Evolutionary conservation across 2,888 invertebrate species (phyloP), one percentile per base, ranked within the genome.

Genomic region (Drosophila lacicola): DNA sequence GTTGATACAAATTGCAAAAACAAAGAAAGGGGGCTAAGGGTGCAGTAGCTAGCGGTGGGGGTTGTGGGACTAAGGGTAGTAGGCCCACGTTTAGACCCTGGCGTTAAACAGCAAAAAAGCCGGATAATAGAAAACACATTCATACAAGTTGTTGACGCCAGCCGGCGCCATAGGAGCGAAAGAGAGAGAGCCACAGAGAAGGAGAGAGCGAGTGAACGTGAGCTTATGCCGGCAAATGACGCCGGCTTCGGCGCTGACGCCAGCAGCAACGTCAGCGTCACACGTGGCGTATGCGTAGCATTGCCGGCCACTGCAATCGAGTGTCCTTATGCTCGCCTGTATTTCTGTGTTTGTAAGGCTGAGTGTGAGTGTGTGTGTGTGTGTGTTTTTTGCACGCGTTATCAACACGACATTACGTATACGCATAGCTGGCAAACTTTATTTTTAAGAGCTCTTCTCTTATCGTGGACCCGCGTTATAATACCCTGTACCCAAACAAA

Each of bases 91-190:
- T 19, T 39, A 39, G 34, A n/a, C 54, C 1, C 37, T n/a, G 51
- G 39, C 51, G 44, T 36, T 55, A 34, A 50, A 55, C 42, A n/a
- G 29, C 49, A 49, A 50, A 69, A 69, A 70, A 56, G 71, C 69
- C 74, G 69, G 80, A 77, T 70, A 84, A 76, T 70, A 68, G 69
- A 74, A 79, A 88, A 74, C 75, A 80, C 90, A 85, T 85, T 89
- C 88, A 87, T 87, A 89, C 85, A 85, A 85, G 88, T 85, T 90
- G 85, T 90, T 90, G 89, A 66, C 21, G 45, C 19, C 13, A 51
- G 57, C 51, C 71, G 55, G 76, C 70, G 46, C 9, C 47, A 49
- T 5, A 21, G n/a, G 39, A 51, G 25, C 42, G 37, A 44, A 10
- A 19, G 25, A 25, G 39, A 42, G 33, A 13, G 46, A 54, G 37